Percentiles rank a stretch among this genome's conserved stretches.
These are phyloP conservation scores for Paralvinella palmiformis DNA, from an alignment of 1,140 invertebrate species.

Conservation along the genomic window DNA sequence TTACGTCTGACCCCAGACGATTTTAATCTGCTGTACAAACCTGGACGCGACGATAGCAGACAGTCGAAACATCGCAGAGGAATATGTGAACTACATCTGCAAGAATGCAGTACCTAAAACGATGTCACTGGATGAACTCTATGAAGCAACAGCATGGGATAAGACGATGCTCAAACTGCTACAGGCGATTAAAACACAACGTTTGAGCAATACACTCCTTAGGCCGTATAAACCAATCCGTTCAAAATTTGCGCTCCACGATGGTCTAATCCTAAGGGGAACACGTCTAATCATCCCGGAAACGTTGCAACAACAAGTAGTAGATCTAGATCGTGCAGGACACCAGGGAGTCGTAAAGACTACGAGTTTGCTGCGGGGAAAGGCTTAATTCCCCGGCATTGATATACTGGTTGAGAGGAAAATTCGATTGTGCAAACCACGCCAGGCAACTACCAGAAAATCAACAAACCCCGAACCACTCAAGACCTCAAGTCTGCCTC, in stretches of 20 bases:
- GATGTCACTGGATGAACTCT: too few species aligned
- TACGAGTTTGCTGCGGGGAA: not conserved
- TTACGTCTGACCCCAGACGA: slow-evolving; percentile 16
- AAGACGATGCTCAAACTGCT: too few species aligned
- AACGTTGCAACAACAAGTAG: too few species aligned
- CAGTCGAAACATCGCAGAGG: not conserved
- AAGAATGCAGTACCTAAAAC: too few species aligned
- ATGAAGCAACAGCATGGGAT: too few species aligned
- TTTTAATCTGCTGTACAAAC: slow-evolving; percentile 4
- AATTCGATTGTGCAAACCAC: not conserved
- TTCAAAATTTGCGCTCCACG: too few species aligned
- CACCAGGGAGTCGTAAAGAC: not conserved
- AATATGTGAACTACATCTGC: too few species aligned
- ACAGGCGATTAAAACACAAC: too few species aligned
- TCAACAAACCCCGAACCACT: not conserved
- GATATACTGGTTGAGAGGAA: not conserved
- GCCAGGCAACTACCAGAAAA: slow-evolving; percentile 4
- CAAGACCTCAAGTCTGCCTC: not conserved
- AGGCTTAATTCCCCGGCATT: slow-evolving; percentile 7
- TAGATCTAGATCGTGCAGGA: not conserved
- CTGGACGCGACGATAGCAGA: not conserved
- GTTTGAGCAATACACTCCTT: too few species aligned
- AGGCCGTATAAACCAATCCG: too few species aligned
- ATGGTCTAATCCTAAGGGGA: too few species aligned
- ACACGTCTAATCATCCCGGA: too few species aligned